phyloP scores from a whole-genome alignment of 2,113 vertebrate species.

The Vidua chalybeata region DNA sequence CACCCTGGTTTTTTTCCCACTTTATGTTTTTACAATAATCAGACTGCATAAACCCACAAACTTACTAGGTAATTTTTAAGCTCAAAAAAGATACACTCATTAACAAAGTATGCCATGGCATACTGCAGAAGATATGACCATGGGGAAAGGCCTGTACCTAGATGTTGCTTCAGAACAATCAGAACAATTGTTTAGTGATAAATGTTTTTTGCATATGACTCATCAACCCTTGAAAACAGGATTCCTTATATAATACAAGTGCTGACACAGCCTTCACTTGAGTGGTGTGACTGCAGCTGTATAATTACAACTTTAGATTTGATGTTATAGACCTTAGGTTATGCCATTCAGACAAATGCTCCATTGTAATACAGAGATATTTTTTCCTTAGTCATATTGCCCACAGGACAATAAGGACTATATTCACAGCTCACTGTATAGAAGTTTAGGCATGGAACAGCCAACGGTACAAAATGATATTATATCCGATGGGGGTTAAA shows the following conservation, averaged over 20 bases:
- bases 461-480: neutral
- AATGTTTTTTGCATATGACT: constrained; percentile 48
- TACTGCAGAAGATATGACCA: neutral
- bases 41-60: neutral
- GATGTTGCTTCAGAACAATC: neutral
- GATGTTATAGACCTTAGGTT: constrained; percentile 33
- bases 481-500: constrained; percentile 30
- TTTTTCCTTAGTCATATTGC: constrained; percentile 29
- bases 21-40: neutral
- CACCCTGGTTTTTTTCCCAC: neutral
- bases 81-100: neutral
- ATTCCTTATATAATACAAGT: constrained; percentile 11
- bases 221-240: constrained; percentile 55
- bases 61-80: neutral
- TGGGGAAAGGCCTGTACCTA: neutral
- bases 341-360: neutral
- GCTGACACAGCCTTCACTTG: constrained; percentile 41
- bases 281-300: constrained; percentile 48
- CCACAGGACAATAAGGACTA: constrained; percentile 4
- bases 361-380: constrained; percentile 17
- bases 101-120: neutral
- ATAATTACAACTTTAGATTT: constrained; percentile 60
- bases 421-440: neutral
- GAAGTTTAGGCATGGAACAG: neutral
- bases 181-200: constrained; percentile 44